Base-by-base conservation (phyloP, 2,888 invertebrate genomes). In the Choristoneura rosaceana region DNA sequence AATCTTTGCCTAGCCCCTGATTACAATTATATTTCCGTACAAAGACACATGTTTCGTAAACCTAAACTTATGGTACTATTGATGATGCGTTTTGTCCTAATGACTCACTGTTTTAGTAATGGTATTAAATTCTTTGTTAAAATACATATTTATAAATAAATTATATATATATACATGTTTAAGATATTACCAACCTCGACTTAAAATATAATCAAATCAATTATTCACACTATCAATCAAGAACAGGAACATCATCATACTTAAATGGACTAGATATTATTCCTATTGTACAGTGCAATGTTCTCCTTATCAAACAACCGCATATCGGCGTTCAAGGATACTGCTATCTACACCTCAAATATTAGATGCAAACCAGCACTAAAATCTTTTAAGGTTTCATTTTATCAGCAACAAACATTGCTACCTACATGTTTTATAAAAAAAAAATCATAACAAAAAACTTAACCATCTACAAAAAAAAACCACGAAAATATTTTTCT, bases 281-380 rank as follows among this genome's bases (percentile, higher is more conserved):
- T 45, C 45, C 62, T 34, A 68, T 61, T 41, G 55, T 63, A 34
- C 69, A 52, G 69, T 63, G 25, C 69, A 69, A 63, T 45, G 14
- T 62, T 69, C 69, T 55, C 45, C 62, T 69, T 69, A 69, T 69
- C 69, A 63, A 70, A 45, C 63, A 70, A 58, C 63, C 69, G 63
- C 63, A 58, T 63, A 70, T 70, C 69, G 63, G 55, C 47, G 45
- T 63, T 63, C 69, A 70, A 63, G 69, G 69, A 70, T 63, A 70
- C 38, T 38, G 55, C 55, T 70, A 70, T 70, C 69, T 62, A 38
- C 58, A 58, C 58, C 34, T 58, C 58, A 58, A 58, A 63, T 70
- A 58, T 69, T 69, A 69, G 58, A 70, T 63, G 61, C 68, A 69
- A 17, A 10, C 62, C 55, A 43, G 55, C 17, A 15, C 62, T 17